Evolutionary conservation across 2,888 invertebrate genomes (phyloP), one percentile per base, ranked within the genome.

Genomic region (Iselma pallidipennis): DNA sequence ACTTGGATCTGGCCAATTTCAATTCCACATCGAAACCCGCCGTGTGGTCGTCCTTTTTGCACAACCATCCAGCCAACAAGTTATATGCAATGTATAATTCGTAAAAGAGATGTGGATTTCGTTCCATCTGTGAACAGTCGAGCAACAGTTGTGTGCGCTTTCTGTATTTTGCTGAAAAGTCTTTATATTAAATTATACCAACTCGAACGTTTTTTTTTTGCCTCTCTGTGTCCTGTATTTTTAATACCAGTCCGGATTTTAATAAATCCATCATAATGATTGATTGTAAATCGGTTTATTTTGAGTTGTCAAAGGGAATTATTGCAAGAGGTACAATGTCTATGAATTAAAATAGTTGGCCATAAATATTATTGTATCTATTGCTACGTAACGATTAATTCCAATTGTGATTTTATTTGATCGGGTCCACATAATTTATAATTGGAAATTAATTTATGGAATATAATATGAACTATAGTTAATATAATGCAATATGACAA

Each of bases 81-180:
- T 2, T 29, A 10, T 7, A 29, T 2, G 29, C 29, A n/a, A n/a
- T n/a, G 5, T 29, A 6, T 29, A 29, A 29, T 29, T 29, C 29
- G 29, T n/a, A n/a, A n/a, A n/a, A n/a, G n/a, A n/a, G n/a, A n/a
- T n/a, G n/a, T n/a, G n/a, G n/a, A n/a, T n/a, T n/a, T n/a, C n/a
- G n/a, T 61, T 61, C 57, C 61, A 61, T 61, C 61, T 61, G 61
- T 52, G 61, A 61, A 61, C 48, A 12, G n/a, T 37, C 6, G 59
- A 59, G 63, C 63, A 63, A 63, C 63, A 63, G 63, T 56, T 63
- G 63, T 54, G 57, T 16, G 16, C 16, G 16, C 16, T 6, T n/a
- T 16, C 7, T 2, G 14, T 14, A 29, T 31, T 31, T 31, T 3
- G n/a, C 4, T 7, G 31, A 4, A 31, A 37, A 29, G 10, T 29